Conservation (phyloP, 2,888 invertebrate genomes). For the Epirrhoe alternata region DNA sequence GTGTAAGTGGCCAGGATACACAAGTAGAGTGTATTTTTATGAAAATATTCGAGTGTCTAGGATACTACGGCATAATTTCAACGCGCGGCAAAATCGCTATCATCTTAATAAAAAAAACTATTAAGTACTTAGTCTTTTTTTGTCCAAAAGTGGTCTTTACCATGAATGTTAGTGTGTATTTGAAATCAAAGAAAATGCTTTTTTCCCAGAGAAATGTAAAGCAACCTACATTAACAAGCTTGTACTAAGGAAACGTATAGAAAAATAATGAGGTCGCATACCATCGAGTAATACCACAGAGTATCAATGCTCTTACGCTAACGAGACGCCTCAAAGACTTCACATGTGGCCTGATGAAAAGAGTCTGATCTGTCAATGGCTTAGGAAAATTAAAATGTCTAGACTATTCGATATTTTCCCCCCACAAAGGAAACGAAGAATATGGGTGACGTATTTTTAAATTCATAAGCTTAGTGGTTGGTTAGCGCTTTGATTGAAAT, state of each 20-base stretch:
- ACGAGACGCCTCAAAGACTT: conserved; percentile 80
- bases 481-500: neutral
- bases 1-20: conserved; percentile 15
- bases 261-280: conserved; percentile 56
- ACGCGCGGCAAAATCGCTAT: too few relatives aligned
- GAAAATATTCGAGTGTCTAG: too few relatives aligned
- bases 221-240: conserved; percentile 35
- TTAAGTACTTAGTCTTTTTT: too few relatives aligned
- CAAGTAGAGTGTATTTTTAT: neutral
- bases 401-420: conserved; percentile 76
- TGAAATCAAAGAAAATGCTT: neutral
- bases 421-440: conserved; percentile 29
- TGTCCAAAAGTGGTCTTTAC: neutral
- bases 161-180: too few relatives aligned
- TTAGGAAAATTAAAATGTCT: conserved; percentile 84
- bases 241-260: conserved; percentile 47
- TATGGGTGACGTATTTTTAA: neutral
- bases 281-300: conserved; percentile 39
- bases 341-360: conserved; percentile 80
- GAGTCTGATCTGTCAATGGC: conserved; percentile 73
- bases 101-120: too few relatives aligned
- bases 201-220: neutral
- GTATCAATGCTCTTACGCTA: conserved; percentile 50
- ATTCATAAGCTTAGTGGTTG: too few relatives aligned
- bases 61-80: too few relatives aligned